These are phyloP conservation scores for Muntiacus reevesi DNA, from an alignment of 2,113 vertebrate species.

Conservation along the genomic window DNA sequence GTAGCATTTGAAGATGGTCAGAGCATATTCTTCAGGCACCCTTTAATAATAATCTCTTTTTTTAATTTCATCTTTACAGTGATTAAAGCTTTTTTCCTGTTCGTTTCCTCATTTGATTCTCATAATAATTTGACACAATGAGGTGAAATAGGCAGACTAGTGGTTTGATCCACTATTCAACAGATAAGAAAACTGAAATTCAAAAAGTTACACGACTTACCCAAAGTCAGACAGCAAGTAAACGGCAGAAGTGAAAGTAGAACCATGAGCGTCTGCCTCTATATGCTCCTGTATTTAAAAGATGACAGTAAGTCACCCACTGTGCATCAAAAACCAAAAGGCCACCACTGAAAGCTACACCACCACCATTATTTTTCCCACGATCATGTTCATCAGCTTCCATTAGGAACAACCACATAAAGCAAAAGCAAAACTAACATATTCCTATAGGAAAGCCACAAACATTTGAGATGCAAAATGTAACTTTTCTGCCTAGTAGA, in stretches of 20 bases:
- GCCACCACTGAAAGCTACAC: not conserved
- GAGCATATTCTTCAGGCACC: not conserved
- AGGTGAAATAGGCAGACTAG: not conserved
- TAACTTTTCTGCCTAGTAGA: not conserved
- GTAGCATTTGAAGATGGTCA: not conserved
- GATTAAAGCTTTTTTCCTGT: not conserved
- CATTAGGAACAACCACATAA: not conserved
- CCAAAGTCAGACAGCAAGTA: not conserved
- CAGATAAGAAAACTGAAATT: not conserved
- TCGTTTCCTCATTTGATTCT: not conserved
- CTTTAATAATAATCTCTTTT: not conserved
- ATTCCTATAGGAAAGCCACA: not conserved
- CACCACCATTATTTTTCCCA: not conserved
- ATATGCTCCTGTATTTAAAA: not conserved
- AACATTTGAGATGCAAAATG: slow-evolving; percentile 9
- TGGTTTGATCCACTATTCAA: not conserved
- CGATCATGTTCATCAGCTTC: not conserved
- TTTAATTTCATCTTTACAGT: not conserved
- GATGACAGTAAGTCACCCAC: not conserved
- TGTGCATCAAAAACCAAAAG: not conserved
- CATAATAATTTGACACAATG: not conserved
- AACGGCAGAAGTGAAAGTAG: not conserved
- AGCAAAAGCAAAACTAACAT: not conserved
- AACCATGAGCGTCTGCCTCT: not conserved
- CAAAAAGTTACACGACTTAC: not conserved